Evolutionary conservation across 2,797 vertebrate genomes (phyloP).

Genomic region (Eulemur mongoz): DNA sequence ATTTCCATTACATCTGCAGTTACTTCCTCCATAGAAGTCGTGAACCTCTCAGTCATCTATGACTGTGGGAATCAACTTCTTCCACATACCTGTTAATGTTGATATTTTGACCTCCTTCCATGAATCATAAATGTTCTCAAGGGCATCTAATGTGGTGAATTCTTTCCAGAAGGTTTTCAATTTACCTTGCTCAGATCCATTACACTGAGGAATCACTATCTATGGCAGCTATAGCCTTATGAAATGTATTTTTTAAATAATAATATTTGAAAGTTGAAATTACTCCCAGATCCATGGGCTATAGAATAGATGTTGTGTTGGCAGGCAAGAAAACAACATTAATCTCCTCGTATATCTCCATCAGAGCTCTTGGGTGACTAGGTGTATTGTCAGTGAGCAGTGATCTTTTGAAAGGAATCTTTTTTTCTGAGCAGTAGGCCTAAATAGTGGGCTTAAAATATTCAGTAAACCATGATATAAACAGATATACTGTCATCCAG

Average conservation of each 20-base stretch:
- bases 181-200: not conserved
- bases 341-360: not conserved
- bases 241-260: not conserved
- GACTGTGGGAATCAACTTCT: not conserved
- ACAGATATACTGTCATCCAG: not conserved
- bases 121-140: not conserved
- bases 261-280: not conserved
- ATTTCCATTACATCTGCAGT: not conserved
- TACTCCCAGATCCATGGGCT: not conserved
- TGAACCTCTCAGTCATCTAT: not conserved
- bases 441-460: not conserved
- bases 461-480: not conserved
- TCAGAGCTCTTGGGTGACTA: not conserved
- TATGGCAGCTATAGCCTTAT: not conserved
- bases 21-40: not conserved
- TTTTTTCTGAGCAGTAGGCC: not conserved
- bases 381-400: not conserved
- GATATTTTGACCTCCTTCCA: not conserved
- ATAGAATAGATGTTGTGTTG: not conserved
- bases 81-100: not conserved
- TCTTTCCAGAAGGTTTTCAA: not conserved
- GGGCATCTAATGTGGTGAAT: not conserved
- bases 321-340: not conserved
- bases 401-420: not conserved
- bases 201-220: not conserved